These are phyloP conservation scores for Anolis sagrei DNA, from an alignment of 2,113 vertebrate genomes.

Conservation along the genomic window DNA sequence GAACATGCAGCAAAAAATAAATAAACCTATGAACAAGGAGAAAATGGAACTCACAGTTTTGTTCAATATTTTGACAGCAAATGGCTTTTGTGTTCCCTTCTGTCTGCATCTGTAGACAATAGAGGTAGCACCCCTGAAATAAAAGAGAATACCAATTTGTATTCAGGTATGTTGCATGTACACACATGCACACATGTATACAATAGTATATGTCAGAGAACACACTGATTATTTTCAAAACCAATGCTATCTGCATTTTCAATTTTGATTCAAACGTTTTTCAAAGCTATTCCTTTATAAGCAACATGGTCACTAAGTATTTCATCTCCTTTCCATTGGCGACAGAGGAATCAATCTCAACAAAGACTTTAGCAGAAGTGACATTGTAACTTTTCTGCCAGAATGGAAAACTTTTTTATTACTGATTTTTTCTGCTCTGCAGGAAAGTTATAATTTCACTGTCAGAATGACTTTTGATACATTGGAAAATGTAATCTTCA, in stretches of 20 bases:
- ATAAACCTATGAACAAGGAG: conserved; percentile 26
- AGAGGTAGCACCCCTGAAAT: conserved; percentile 87
- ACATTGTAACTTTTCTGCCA: background rate
- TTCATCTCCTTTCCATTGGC: background rate
- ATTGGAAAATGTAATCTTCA: background rate
- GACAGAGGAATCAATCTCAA: background rate
- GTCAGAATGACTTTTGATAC: conserved; percentile 6
- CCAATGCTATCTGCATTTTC: background rate
- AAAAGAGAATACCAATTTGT: conserved; percentile 40
- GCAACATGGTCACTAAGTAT: background rate
- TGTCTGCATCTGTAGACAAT: conserved; percentile 89
- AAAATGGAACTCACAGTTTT: conserved; percentile 87
- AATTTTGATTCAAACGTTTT: background rate
- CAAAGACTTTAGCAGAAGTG: background rate
- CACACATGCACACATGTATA: background rate
- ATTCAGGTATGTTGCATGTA: background rate
- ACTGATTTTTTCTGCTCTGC: background rate
- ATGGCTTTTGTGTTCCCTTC: conserved; percentile 88
- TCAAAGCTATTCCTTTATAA: background rate
- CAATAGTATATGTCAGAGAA: conserved; percentile 27
- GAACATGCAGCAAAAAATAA: conserved; percentile 17
- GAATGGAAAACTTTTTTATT: background rate
- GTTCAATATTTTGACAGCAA: conserved; percentile 90
- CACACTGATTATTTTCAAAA: background rate
- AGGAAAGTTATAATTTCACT: background rate